These are phyloP conservation scores for Acrocyrtus sp. DNA, from an alignment of 2,888 invertebrate genomes.

Conservation along the genomic window DNA sequence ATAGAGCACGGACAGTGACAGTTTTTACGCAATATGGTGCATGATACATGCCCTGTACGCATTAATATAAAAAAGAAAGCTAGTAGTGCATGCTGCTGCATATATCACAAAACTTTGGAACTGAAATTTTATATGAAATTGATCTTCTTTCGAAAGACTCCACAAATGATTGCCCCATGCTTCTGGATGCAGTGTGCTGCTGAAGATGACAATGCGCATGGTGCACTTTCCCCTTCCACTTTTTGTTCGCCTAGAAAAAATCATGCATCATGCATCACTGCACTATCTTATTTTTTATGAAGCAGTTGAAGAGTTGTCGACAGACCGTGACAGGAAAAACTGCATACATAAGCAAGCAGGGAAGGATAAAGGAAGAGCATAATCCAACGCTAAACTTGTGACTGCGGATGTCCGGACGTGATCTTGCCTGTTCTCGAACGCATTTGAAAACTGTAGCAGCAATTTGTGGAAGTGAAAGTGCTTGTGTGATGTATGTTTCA, in stretches of 20 bases:
- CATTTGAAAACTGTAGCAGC: too few species aligned
- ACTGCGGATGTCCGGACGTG: too few species aligned
- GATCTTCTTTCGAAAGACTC: too few species aligned
- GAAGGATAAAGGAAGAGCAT: background rate
- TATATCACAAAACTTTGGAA: too few species aligned
- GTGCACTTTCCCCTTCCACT: slow-evolving; percentile 19
- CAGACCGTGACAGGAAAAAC: too few species aligned
- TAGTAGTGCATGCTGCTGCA: too few species aligned
- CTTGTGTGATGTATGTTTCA: too few species aligned
- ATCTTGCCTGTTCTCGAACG: too few species aligned
- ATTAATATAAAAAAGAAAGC: background rate
- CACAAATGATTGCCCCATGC: too few species aligned
- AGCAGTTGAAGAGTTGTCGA: background rate
- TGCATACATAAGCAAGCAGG: slow-evolving; percentile 24
- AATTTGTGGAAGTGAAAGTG: too few species aligned
- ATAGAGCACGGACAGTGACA: slow-evolving; percentile 27
- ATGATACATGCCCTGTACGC: background rate
- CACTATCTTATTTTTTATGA: slow-evolving; percentile 1
- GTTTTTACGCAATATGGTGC: background rate
- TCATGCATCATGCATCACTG: slow-evolving; percentile 30
- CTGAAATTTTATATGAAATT: too few species aligned
- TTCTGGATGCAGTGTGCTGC: background rate
- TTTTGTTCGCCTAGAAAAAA: slow-evolving; percentile 10
- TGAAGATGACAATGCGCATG: slow-evolving; percentile 1
- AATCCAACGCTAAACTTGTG: too few species aligned